Evolutionary conservation across 2,113 vertebrate genomes (phyloP), one percentile per base, ranked within the genome.

Genomic region (Platycercus adscitus): DNA sequence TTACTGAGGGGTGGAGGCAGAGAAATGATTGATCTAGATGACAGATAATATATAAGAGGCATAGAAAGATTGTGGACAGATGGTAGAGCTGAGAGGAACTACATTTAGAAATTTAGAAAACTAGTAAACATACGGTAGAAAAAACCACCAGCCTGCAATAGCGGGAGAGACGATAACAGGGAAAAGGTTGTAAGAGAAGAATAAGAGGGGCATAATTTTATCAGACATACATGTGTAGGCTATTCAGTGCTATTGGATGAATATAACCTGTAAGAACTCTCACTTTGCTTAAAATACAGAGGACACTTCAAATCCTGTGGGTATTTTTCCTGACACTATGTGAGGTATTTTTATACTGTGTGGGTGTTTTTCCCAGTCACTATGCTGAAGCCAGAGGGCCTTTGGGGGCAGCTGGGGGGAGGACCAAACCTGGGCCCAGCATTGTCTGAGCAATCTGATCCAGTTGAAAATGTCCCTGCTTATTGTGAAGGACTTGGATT

Each of bases 71-170:
- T 77, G 64, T 82, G 39, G 68, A 80, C 79, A 60, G 55, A 31
- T 77, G 71, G n/a, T 43, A 60, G 31, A 77, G 25, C 49, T 86
- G 49, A 81, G 47, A 78, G 77, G 13, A 91, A 31, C 66, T 93
- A 23, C 63, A 61, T 77, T 89, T 95, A 80, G 73, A 56, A 81
- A 80, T 71, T 41, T 31, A 87, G 73, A 66, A 71, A 93, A 49
- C 56, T 85, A 87, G 66, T 91, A 96, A 96, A 96, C 31, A 69
- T 72, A 72, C 53, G 56, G 63, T 21, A 76, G 49, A 39, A 93
- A 92, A 92, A 35, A 21, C 12, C 35, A 88, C 10, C 21, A 81
- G 43, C 16, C 26, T 3, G 3, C 72, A 60, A 29, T 72, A 65
- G 61, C 61, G 26, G 29, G 70, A 50, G 55, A 78, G 19, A 68